Conservation (phyloP, 2,113 vertebrate genomes). For the Pithys albifrons region DNA sequence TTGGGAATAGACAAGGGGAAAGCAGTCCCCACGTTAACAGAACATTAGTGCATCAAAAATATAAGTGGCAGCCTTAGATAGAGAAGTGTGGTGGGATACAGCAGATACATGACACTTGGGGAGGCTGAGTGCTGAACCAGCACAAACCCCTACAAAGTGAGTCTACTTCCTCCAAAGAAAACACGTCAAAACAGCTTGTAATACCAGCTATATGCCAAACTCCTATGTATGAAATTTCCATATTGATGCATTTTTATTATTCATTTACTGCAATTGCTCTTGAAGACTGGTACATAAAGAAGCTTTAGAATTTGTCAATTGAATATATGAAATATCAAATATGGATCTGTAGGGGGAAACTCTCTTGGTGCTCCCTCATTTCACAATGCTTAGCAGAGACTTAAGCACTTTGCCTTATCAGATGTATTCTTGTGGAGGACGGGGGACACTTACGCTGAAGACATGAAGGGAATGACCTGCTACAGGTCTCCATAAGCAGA, state of each 20-base stretch:
- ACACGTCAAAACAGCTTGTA: neutral
- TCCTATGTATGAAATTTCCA: neutral
- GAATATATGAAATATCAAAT: neutral
- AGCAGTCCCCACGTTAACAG: neutral
- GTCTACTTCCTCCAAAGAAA: neutral
- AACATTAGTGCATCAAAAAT: neutral
- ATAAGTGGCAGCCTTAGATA: neutral
- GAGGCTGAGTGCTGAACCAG: rapidly evolving
- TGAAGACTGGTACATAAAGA: neutral
- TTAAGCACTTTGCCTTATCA: neutral
- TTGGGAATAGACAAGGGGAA: neutral
- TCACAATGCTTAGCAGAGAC: neutral
- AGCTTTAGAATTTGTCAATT: neutral
- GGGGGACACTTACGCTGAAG: neutral
- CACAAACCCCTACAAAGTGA: neutral
- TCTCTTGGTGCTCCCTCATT: rapidly evolving
- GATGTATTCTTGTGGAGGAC: neutral
- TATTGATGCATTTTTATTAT: neutral
- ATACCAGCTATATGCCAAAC: neutral
- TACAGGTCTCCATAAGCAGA: neutral
- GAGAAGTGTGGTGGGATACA: neutral
- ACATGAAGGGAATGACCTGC: neutral
- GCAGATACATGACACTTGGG: neutral
- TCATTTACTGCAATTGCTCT: neutral
- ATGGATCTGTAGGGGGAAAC: neutral